phyloP scores from a whole-genome alignment of 2,797 vertebrate genomes.

The Anguilla megastoma region DNA sequence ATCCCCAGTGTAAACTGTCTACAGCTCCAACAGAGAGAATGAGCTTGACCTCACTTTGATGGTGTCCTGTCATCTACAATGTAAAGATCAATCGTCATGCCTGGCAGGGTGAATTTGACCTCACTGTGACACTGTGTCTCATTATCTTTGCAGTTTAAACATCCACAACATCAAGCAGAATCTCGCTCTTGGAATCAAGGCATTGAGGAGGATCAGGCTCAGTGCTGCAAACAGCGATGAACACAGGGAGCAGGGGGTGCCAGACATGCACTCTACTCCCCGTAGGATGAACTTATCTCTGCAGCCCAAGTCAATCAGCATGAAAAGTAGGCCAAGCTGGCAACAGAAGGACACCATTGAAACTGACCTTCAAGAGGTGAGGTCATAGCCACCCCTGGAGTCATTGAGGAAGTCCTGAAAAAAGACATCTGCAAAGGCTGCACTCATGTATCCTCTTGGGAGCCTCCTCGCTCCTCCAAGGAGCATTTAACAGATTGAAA shows the following conservation, averaged over 20 bases:
- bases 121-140: not conserved
- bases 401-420: not conserved
- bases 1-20: not conserved
- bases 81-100: conserved; percentile 37
- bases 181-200: conserved; percentile 50
- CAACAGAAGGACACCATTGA: conserved; percentile 31
- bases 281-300: not conserved
- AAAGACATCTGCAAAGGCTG: no score
- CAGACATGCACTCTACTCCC: not conserved
- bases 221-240: conserved; percentile 7
- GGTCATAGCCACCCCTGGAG: not conserved
- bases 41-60: conserved; percentile 8
- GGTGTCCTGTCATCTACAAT: conserved; percentile 30
- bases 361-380: conserved; percentile 52
- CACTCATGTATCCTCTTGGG: no score
- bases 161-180: conserved; percentile 37
- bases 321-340: conserved; percentile 22
- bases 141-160: conserved; percentile 46
- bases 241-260: not conserved
- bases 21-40: not conserved
- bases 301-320: conserved; percentile 9
- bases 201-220: conserved; percentile 12
- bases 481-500: no score
- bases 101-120: not conserved
- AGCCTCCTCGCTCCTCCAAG: no score